Conservation (phyloP, 2,888 invertebrate genomes). For the Sinodicranocentrus sp. region DNA sequence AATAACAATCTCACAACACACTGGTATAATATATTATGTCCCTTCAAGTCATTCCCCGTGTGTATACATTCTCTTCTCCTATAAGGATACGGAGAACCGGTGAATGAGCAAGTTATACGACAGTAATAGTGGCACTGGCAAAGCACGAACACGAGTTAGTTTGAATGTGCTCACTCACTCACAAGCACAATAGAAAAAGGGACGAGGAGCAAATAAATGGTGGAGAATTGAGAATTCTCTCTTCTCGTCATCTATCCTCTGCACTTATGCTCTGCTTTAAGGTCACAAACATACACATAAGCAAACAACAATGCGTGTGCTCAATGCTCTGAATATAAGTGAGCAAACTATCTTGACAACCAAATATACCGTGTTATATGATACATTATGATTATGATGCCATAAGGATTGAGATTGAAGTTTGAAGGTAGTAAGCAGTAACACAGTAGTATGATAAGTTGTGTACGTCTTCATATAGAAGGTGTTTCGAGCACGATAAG, state of each 20-base stretch:
- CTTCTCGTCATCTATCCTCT: conserved; percentile 17
- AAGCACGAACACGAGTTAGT: conserved; percentile 18
- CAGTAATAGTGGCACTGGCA: background rate
- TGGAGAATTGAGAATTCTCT: background rate
- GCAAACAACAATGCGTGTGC: conserved; percentile 35
- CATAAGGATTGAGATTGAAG: background rate
- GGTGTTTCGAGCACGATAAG: conserved; percentile 1
- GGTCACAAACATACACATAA: conserved; percentile 32
- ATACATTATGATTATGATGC: background rate
- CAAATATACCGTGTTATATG: background rate
- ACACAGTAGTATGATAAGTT: background rate
- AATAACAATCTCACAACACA: conserved; percentile 8
- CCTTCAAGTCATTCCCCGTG: conserved; percentile 42
- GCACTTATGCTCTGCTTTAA: conserved; percentile 44
- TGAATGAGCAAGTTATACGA: conserved; percentile 26
- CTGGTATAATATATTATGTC: conserved; percentile 22
- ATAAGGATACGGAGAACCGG: conserved; percentile 2
- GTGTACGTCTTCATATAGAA: background rate
- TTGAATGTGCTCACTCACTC: background rate
- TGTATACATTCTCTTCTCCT: background rate
- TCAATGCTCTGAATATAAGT: background rate
- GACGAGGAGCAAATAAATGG: background rate
- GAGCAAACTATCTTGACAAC: background rate
- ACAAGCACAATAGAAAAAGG: conserved; percentile 25
- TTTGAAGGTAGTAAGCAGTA: background rate